Evolutionary conservation across 2,113 vertebrate genomes (phyloP).

Genomic region (Phylloscopus trochilus): DNA sequence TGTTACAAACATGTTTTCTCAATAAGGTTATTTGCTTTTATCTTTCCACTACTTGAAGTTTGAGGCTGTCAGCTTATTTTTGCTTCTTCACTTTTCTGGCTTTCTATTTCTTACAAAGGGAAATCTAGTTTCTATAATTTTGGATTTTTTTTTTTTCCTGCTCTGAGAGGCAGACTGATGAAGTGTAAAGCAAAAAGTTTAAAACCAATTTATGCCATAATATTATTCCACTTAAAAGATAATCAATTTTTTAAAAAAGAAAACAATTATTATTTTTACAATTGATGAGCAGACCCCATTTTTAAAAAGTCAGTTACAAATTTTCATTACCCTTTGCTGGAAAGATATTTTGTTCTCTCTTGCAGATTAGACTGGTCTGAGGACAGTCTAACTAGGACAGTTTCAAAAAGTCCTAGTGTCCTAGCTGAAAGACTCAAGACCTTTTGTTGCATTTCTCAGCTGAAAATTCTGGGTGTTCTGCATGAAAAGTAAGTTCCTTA

Average conservation of each 20-base stretch:
- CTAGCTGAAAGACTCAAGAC: background rate
- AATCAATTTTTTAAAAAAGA: background rate
- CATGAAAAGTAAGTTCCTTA: background rate
- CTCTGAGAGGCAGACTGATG: background rate
- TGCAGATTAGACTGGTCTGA: background rate
- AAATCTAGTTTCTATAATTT: background rate
- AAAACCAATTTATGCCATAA: background rate
- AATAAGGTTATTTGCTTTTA: background rate
- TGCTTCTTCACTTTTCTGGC: background rate
- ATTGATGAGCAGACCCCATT: background rate
- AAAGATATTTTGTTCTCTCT: background rate
- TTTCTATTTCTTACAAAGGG: background rate
- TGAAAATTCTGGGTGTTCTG: background rate
- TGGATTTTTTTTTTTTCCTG: background rate
- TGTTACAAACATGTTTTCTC: fast-evolving
- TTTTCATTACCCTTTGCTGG: background rate
- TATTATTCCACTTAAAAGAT: background rate
- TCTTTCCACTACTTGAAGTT: background rate
- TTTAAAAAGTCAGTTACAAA: background rate
- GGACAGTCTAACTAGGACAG: too few relatives aligned
- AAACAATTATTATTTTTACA: background rate
- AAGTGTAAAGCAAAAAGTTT: background rate
- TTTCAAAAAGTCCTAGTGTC: background rate
- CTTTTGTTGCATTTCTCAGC: background rate
- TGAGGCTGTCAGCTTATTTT: background rate